Evolutionary conservation across 2,888 invertebrate species (phyloP).

Genomic region (Drosophila paranaensis): DNA sequence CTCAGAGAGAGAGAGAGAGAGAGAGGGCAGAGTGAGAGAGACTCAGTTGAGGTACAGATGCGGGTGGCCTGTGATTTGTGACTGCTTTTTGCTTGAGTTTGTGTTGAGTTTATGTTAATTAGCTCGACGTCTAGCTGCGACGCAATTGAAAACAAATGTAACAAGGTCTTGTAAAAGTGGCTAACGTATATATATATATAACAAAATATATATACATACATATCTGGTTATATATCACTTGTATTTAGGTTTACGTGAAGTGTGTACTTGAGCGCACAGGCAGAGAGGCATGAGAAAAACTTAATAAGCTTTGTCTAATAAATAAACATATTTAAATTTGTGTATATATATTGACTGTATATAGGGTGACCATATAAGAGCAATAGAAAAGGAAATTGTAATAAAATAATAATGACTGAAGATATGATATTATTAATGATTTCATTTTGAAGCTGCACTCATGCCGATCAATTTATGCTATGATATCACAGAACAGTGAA

Average conservation of each 20-base stretch:
- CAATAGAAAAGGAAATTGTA: background rate
- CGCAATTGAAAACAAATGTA: slow-evolving; percentile 40
- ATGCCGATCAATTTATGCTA: no score
- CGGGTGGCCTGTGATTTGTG: slow-evolving; percentile 24
- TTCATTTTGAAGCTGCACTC: no score
- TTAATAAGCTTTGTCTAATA: background rate
- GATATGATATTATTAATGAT: no score
- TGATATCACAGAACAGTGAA: no score
- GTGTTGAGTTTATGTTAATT: slow-evolving; percentile 54
- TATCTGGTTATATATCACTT: slow-evolving; percentile 1
- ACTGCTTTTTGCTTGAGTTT: slow-evolving; percentile 33
- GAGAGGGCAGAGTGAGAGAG: background rate
- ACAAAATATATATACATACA: background rate
- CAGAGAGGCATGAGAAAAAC: slow-evolving; percentile 1
- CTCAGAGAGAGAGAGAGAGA: background rate
- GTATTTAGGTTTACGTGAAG: slow-evolving; percentile 12
- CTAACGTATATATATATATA: slow-evolving; percentile 1
- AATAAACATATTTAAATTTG: background rate
- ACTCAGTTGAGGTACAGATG: background rate
- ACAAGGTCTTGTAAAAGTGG: slow-evolving; percentile 9
- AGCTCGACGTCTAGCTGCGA: slow-evolving; percentile 36
- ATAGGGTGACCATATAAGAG: background rate
- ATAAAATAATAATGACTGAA: no score
- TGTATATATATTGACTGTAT: background rate
- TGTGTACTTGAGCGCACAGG: background rate